phyloP scores from a whole-genome alignment of 2,113 vertebrate genomes.

The Amphiprion ocellaris region DNA sequence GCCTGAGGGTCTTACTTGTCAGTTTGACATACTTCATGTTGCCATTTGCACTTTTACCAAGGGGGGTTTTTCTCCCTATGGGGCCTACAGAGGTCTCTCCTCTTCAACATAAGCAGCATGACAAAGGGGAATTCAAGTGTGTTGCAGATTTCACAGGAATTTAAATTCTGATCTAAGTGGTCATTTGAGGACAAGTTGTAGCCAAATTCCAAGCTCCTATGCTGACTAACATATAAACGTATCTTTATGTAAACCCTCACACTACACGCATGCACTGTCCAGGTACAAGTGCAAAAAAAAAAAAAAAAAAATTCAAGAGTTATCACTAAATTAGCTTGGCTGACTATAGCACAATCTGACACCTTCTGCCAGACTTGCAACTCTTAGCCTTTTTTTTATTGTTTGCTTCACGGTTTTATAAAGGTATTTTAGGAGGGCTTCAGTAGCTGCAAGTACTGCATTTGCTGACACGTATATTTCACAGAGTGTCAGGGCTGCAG shows the following conservation, averaged over 20 bases:
- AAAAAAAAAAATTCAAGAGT: conserved; percentile 44
- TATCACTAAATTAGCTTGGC: conserved; percentile 67
- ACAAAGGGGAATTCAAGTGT: conserved; percentile 16
- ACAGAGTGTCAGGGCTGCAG: conserved; percentile 72
- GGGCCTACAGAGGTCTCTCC: conserved; percentile 39
- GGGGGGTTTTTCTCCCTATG: conserved; percentile 49
- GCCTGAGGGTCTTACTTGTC: conserved; percentile 56
- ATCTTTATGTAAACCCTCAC: conserved; percentile 2
- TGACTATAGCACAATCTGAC: conserved; percentile 79
- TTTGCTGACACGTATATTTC: conserved; percentile 80
- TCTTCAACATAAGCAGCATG: conserved; percentile 26
- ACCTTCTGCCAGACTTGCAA: conserved; percentile 80
- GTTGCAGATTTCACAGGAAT: conserved; percentile 31
- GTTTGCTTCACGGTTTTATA: conserved; percentile 74
- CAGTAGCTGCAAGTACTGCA: conserved; percentile 66
- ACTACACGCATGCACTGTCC: neutral
- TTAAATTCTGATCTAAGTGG: conserved; percentile 9
- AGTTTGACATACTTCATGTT: conserved; percentile 74
- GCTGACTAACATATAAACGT: neutral
- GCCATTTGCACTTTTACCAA: conserved; percentile 74
- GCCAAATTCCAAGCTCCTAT: neutral
- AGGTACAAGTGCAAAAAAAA: conserved; percentile 39
- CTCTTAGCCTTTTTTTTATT: conserved; percentile 74
- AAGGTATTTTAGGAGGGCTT: conserved; percentile 68
- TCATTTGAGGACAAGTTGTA: conserved; percentile 19